Base-by-base conservation (phyloP, 2,888 invertebrate species). In the Pegoplata infirma region DNA sequence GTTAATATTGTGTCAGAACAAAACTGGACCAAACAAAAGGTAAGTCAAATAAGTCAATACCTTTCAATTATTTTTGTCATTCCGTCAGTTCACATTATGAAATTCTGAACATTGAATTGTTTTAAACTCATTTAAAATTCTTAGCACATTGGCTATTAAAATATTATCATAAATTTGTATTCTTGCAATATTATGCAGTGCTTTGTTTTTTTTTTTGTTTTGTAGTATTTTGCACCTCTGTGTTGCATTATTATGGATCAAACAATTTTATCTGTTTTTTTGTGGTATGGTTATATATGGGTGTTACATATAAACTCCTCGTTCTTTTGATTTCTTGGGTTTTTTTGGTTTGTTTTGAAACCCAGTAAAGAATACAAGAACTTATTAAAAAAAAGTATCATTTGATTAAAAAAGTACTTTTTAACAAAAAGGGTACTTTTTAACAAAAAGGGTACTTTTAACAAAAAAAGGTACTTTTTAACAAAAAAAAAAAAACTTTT, bases 11-110 rank as follows among this genome's bases (percentile, higher is more conserved):
- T 75, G 56, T 40, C 25, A 56, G 56, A 72, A 61, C 53, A 75
- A 81, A 82, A 78, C 81, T 82, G 82, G 82, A 81, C 81, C 76
- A 80, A 81, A 81, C 72, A 51, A 73, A 68, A 81, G 77, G 82
- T 82, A 72, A 78, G 82, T 71, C 1, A 40, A 1, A 68, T 40
- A n/a, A 36, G 47, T 44, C 51, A 53, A 75, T 59, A 76, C 68
- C 68, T 69, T 47, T 72, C 61, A 66, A 53, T 69, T 51, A 51
- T 47, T 55, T n/a, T 28, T 40, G 14, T 32, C 55, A 66, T 21
- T 67, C 21, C 17, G 51, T 49, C 21, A 46, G 23, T n/a, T n/a
- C n/a, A n/a, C 36, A 46, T 51, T 49, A 44, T 58, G 51, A 64
- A 49, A 69, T 64, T 36, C 12, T 63, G 7, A 16, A 17, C 10